Evolutionary conservation across 2,113 vertebrate genomes (phyloP), one percentile per base, ranked within the genome.

Genomic region (Pterocles burchelli): DNA sequence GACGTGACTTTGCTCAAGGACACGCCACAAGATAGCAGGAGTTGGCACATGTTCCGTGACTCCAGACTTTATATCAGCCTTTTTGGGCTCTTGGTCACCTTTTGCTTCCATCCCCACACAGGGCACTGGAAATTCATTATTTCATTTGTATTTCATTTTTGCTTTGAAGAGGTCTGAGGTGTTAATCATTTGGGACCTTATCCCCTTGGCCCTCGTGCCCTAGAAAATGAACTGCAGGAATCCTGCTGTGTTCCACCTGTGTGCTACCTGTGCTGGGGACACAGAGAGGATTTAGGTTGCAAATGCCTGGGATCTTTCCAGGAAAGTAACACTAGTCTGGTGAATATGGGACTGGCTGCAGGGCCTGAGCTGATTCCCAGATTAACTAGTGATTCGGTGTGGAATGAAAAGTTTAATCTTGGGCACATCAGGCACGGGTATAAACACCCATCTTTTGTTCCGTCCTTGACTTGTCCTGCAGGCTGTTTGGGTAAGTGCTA

Each of bases 1-100:
- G 67, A 7, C 19, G 4, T 9, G 88, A 77, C 95, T 92, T 94
- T 92, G 93, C 78, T 61, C 80, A 95, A 93, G 95, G 96, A 20
- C 95, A n/a, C 49, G 3, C 22, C 62, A 17, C 1, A 4, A 80
- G 88, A 71, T 2, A 88, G 85, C 85, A 62, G 46, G 11, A 8
- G 28, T 1, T 88, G 85, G 85, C 90, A 59, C 19, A 0, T 1
- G 29, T 46, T 49, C 82, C 48, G 1, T 25, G 55, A 1, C 67
- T 54, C 58, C 14, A 22, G 81, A 1, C 59, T 74, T 45, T 5
- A 0, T 45, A 58, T 31, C 48, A 36, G 41, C 41, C 58, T 46
- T 49, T 72, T 24, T 49, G 13, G 62, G 25, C 78, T 31, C 88
- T 77, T 70, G 90, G 14, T 91, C 84, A 80, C 83, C 81, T 78